phyloP scores from a whole-genome alignment of 1,140 invertebrate genomes.

The Aradophagus sp. region DNA sequence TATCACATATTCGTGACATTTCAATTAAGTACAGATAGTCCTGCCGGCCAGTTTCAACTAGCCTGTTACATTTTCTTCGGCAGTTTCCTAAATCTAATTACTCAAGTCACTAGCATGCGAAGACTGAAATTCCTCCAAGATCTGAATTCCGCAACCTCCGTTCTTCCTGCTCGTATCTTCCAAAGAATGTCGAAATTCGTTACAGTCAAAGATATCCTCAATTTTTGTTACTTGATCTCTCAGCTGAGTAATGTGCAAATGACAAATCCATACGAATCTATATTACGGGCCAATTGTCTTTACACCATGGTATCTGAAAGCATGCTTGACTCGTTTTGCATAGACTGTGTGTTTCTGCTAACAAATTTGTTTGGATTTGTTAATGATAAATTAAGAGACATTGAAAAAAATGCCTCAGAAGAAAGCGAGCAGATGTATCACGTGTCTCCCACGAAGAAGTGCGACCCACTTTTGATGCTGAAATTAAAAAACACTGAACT shows the following conservation, averaged over 20 bases:
- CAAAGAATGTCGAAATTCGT: constrained; percentile 20
- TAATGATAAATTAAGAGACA: constrained; percentile 16
- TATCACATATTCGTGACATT: constrained; percentile 17
- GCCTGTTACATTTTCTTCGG: constrained; percentile 29
- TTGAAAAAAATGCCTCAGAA: neutral
- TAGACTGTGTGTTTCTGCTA: constrained; percentile 22
- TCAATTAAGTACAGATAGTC: constrained; percentile 7
- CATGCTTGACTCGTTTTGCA: constrained; percentile 26
- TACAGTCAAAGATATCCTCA: constrained; percentile 19
- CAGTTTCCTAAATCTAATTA: constrained; percentile 9
- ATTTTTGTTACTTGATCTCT: constrained; percentile 11
- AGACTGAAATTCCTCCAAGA: constrained; percentile 41
- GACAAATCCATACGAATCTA: constrained; percentile 6
- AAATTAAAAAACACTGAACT: constrained; percentile 28
- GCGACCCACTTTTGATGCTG: constrained; percentile 8
- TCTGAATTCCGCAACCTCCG: constrained; percentile 1
- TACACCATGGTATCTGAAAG: constrained; percentile 32
- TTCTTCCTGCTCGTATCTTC: constrained; percentile 12
- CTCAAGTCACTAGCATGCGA: constrained; percentile 4
- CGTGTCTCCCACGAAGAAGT: neutral
- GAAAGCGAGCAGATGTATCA: neutral
- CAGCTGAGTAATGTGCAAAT: constrained; percentile 7
- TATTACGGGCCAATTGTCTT: constrained; percentile 24
- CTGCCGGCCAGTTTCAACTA: constrained; percentile 19
- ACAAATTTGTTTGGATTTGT: constrained; percentile 27